These are phyloP conservation scores for Apis laboriosa DNA, from an alignment of 1,140 invertebrate species.

Conservation along the genomic window DNA sequence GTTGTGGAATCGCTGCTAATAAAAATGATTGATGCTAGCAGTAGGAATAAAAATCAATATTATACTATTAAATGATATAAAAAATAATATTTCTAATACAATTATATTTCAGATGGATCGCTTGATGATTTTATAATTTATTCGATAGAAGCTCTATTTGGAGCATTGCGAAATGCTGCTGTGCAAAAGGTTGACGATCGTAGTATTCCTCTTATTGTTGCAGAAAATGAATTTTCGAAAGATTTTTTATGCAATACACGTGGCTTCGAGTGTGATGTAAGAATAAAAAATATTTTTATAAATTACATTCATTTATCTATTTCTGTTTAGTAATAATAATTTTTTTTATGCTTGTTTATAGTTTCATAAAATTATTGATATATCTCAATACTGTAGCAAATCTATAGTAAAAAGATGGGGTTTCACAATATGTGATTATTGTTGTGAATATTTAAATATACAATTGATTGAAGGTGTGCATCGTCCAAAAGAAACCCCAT, in stretches of 20 bases:
- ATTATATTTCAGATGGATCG: slow-evolving; percentile 47
- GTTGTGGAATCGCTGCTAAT: slow-evolving; percentile 37
- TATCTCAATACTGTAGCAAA: slow-evolving; percentile 79
- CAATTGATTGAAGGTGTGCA: slow-evolving; percentile 78
- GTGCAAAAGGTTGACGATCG: not conserved
- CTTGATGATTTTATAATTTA: slow-evolving; percentile 80
- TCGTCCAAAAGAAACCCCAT: slow-evolving; percentile 63
- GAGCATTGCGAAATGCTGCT: slow-evolving; percentile 76
- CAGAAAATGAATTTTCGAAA: slow-evolving; percentile 78
- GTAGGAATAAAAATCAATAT: slow-evolving; percentile 15
- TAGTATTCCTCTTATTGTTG: slow-evolving; percentile 73
- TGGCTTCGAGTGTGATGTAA: slow-evolving; percentile 80
- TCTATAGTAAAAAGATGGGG: slow-evolving; percentile 81
- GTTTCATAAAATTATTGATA: slow-evolving; percentile 80
- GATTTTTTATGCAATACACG: slow-evolving; percentile 79
- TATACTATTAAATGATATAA: not conserved
- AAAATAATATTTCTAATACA: not conserved
- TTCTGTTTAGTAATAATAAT: slow-evolving; percentile 7
- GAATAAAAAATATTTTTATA: not conserved
- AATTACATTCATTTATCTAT: not conserved
- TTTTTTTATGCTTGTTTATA: slow-evolving; percentile 63
- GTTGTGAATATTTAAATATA: slow-evolving; percentile 79
- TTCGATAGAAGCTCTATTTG: slow-evolving; percentile 81
- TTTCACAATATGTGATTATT: slow-evolving; percentile 82
- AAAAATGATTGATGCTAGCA: slow-evolving; percentile 4